Evolutionary conservation across 2,797 vertebrate species (phyloP).

Genomic region (Sebastes steindachneri): DNA sequence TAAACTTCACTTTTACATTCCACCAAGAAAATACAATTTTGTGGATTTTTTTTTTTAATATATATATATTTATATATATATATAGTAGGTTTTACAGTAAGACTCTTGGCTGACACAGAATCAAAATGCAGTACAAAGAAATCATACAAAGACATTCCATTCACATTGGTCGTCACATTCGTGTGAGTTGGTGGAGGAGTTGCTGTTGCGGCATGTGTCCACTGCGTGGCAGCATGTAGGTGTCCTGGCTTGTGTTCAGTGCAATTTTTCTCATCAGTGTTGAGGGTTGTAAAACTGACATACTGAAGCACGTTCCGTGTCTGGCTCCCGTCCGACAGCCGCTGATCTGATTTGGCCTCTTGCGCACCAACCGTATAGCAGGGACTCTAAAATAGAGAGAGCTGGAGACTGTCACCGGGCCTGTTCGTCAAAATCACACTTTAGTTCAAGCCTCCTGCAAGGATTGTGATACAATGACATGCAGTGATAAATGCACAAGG

Average conservation of each 20-base stretch:
- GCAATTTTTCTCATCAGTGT: slow-evolving; percentile 27
- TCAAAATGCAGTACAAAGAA: slow-evolving; percentile 40
- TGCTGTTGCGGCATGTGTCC: slow-evolving; percentile 65
- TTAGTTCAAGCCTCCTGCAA: slow-evolving; percentile 27
- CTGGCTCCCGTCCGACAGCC: slow-evolving; percentile 11
- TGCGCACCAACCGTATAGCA: slow-evolving; percentile 4
- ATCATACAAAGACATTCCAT: slow-evolving; percentile 37
- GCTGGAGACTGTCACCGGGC: slow-evolving; percentile 21
- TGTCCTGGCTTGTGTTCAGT: slow-evolving; percentile 51
- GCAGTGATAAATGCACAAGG: neutral
- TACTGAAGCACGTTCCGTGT: slow-evolving; percentile 25
- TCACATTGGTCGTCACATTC: slow-evolving; percentile 46
- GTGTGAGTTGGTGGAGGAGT: slow-evolving; percentile 16
- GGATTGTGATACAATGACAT: neutral
- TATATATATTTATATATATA: neutral
- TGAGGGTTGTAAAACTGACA: slow-evolving; percentile 36
- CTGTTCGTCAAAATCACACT: slow-evolving; percentile 11
- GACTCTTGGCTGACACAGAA: slow-evolving; percentile 15
- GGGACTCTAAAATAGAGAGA: slow-evolving; percentile 37
- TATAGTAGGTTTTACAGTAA: slow-evolving; percentile 26
- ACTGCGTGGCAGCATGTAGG: slow-evolving; percentile 73
- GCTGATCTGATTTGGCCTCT: slow-evolving; percentile 32
- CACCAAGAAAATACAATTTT: slow-evolving; percentile 66
- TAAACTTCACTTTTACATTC: slow-evolving; percentile 34
- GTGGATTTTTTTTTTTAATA: slow-evolving; percentile 28